These are phyloP conservation scores for Leptosomus discolor DNA, from an alignment of 2,113 vertebrate genomes.

Conservation along the genomic window DNA sequence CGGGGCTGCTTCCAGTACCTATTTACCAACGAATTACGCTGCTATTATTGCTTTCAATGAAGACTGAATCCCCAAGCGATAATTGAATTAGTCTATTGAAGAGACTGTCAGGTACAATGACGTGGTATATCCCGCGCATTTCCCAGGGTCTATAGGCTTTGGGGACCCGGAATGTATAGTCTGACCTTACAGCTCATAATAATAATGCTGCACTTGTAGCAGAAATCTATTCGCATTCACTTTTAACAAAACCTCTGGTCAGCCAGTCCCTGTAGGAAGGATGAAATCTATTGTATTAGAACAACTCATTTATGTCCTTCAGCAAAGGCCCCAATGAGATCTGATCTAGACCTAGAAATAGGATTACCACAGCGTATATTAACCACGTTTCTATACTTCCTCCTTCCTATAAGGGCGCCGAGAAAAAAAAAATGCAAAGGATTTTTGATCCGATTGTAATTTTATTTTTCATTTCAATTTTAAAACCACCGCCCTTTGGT, in stretches of 20 bases:
- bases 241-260: constrained; percentile 84
- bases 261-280: constrained; percentile 84
- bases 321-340: constrained; percentile 79
- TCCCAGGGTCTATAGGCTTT: constrained; percentile 84
- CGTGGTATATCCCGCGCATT: constrained; percentile 76
- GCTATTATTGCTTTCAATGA: constrained; percentile 72
- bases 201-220: constrained; percentile 80
- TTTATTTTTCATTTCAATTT: not conserved
- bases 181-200: constrained; percentile 85
- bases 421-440: not conserved
- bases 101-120: constrained; percentile 83
- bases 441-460: not conserved
- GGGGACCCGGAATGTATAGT: constrained; percentile 81
- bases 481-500: not conserved
- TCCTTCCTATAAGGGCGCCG: not conserved
- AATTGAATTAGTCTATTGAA: constrained; percentile 84
- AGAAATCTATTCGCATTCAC: constrained; percentile 84
- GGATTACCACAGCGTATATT: constrained; percentile 78
- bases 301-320: constrained; percentile 86
- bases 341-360: constrained; percentile 81
- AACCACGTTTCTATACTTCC: constrained; percentile 61
- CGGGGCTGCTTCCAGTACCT: constrained; percentile 29
- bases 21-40: constrained; percentile 63
- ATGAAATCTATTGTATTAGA: constrained; percentile 80
- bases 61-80: constrained; percentile 71